Percentiles rank a stretch among this genome's conserved stretches.
phyloP scores from a whole-genome alignment of 2,888 invertebrate genomes.

The Sinopyrophorus schimmeli region DNA sequence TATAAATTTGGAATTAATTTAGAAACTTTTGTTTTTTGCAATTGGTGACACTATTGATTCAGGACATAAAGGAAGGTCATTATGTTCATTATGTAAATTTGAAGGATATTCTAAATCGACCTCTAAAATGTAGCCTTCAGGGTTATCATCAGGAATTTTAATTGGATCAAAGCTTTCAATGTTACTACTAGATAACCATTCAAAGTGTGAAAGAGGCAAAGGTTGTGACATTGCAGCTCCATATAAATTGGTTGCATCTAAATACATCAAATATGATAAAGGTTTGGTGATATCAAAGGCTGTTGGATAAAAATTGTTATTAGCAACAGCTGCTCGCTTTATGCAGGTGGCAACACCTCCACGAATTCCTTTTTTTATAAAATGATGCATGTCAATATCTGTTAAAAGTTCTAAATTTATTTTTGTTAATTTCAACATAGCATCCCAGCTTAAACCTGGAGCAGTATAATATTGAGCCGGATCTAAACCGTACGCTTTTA shows the following conservation, averaged over 20 bases:
- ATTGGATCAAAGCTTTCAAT: constrained; percentile 18
- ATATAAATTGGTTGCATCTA: constrained; percentile 44
- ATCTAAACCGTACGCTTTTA: constrained; percentile 39
- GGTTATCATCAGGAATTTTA: constrained; percentile 25
- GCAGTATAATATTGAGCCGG: constrained; percentile 42
- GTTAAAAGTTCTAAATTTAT: constrained; percentile 41
- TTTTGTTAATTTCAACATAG: constrained; percentile 42
- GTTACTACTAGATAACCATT: too few relatives aligned
- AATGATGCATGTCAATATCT: constrained; percentile 41
- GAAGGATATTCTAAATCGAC: constrained; percentile 42
- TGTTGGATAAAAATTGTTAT: constrained; percentile 46
- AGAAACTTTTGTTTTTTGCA: too few relatives aligned
- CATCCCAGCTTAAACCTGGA: constrained; percentile 43
- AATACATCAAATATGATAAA: constrained; percentile 40
- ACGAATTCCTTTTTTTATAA: constrained; percentile 40
- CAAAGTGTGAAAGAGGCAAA: constrained; percentile 42
- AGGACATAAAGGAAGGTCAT: constrained; percentile 45
- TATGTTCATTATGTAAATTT: constrained; percentile 42
- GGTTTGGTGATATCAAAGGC: constrained; percentile 41
- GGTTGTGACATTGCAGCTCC: constrained; percentile 37
- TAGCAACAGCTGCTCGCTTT: constrained; percentile 31
- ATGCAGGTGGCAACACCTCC: constrained; percentile 43
- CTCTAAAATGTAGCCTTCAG: constrained; percentile 43
- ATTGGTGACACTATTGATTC: constrained; percentile 36
- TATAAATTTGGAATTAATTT: constrained; percentile 26